Base-by-base conservation (phyloP, 1,140 invertebrate species). In the Nasonia vitripennis region DNA sequence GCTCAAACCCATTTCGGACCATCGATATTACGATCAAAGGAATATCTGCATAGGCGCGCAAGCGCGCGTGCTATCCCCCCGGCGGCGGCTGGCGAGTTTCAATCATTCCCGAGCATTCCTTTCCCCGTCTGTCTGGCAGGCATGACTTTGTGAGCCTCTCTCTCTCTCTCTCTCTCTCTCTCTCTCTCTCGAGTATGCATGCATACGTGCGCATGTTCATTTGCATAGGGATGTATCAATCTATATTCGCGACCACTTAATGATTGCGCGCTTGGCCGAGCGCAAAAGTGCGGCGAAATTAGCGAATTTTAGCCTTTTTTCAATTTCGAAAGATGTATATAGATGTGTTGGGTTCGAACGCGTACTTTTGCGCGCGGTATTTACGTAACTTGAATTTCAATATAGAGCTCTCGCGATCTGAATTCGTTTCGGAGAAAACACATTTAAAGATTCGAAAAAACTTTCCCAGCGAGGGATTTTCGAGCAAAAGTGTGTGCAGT, bases 11-110 rank as follows among this genome's bases (percentile, higher is more conserved):
- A 45, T 48, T 48, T 37, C 17, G 27, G 17, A 7, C 41, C n/a
- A 77, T n/a, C n/a, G 41, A 51, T 77, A 48, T 77, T 48, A 77
- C 45, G 37, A 77, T 77, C 74, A 77, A 48, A 77, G 41, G 74
- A 77, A 77, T 77, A 77, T 23, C 45, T 48, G 74, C 45, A 48
- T 45, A 34, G 10, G 68, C 27, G 68, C 34, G 71, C 68, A 70
- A 23, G 17, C 37, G 74, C 41, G 41, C 9, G 10, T 77, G 20
- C 14, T 23, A 77, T 77, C 37, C 37, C 5, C 17, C 14, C 9
- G 2, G 1, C 14, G 20, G 20, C 41, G 27, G 20, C 71, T 6
- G 9, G 9, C 74, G 31, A 34, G 74, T 6, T 77, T 77, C 41
- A 77, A 77, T 45, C 41, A 77, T 77, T 77, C 9, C 20, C 74